Conservation (phyloP, 2,797 vertebrate genomes). For the Picus viridis region DNA sequence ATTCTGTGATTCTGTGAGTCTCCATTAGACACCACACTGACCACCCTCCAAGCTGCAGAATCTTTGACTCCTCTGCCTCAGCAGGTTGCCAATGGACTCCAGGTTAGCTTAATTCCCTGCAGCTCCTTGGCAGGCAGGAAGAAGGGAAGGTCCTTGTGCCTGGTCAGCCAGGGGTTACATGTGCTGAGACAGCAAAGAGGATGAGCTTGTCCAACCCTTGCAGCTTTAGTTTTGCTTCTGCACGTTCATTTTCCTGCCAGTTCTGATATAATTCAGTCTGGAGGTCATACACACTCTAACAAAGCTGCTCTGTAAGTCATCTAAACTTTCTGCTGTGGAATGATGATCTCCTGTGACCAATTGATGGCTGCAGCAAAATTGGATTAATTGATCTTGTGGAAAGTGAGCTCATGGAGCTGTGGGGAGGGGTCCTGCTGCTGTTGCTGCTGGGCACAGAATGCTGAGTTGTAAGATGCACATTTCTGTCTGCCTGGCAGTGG, state of each 20-base stretch:
- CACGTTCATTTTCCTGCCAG: background rate
- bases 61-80: background rate
- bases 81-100: background rate
- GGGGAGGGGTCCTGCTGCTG: background rate
- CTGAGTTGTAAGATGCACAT: fast-evolving
- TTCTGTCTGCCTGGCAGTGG: background rate
- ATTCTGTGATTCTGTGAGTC: no score
- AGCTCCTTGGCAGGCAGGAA: background rate
- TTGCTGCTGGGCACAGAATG: background rate
- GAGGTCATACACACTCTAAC: background rate
- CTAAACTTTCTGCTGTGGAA: background rate
- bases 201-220: background rate
- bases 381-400: background rate
- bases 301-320: background rate
- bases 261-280: background rate
- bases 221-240: background rate
- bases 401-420: background rate
- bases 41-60: background rate
- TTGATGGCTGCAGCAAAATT: background rate
- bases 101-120: background rate
- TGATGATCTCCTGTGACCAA: background rate
- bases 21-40: background rate
- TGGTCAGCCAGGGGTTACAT: background rate
- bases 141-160: background rate
- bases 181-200: background rate